Percentiles rank a stretch among this genome's conserved stretches.
Evolutionary conservation across 2,888 invertebrate species (phyloP).

Genomic region (Dynastes hyllus): DNA sequence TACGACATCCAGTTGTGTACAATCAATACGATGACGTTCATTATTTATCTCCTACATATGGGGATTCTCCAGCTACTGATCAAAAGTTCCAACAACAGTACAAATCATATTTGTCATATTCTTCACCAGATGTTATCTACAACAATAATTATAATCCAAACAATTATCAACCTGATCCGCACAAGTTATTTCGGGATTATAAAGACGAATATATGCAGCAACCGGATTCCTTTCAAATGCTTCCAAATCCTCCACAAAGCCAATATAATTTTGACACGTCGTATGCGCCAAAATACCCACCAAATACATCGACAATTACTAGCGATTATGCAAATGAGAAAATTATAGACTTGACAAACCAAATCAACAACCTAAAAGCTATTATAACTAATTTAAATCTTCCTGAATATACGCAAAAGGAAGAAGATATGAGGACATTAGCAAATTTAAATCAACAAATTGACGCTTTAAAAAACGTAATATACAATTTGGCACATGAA

Average conservation of each 20-base stretch:
- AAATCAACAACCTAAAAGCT: conserved; percentile 65
- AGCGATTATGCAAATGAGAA: conserved; percentile 56
- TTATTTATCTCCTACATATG: background rate
- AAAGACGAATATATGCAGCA: background rate
- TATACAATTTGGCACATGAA: conserved; percentile 55
- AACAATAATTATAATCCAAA: background rate
- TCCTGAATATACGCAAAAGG: conserved; percentile 62
- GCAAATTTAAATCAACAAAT: conserved; percentile 64
- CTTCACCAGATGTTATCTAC: conserved; percentile 1
- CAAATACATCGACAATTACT: conserved; percentile 35
- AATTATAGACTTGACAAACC: conserved; percentile 62
- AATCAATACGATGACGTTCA: background rate
- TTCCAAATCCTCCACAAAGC: conserved; percentile 7
- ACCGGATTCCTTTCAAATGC: background rate
- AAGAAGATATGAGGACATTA: conserved; percentile 63
- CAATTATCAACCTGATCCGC: conserved; percentile 19
- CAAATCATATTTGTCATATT: background rate
- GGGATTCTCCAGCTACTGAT: background rate
- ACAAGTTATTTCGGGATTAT: conserved; percentile 33
- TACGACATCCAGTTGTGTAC: background rate
- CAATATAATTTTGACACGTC: conserved; percentile 13
- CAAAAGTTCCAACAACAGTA: conserved; percentile 7
- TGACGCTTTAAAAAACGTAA: conserved; percentile 61
- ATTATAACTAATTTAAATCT: conserved; percentile 63
- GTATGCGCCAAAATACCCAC: conserved; percentile 34